Evolutionary conservation across 2,797 vertebrate species (phyloP), one percentile per base, ranked within the genome.

Genomic region (Fratercula arctica): DNA sequence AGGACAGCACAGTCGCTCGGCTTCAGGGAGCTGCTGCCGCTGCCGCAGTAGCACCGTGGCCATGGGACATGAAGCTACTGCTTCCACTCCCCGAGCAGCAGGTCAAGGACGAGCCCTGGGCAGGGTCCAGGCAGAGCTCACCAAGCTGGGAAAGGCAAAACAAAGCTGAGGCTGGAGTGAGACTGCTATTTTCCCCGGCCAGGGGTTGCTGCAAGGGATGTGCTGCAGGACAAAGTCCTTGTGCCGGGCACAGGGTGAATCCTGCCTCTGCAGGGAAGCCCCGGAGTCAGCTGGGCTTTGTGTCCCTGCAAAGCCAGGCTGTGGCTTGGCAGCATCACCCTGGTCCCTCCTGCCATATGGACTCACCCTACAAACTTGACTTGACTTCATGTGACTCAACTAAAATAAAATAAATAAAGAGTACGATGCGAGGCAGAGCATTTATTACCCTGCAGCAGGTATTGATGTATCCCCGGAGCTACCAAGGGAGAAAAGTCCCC

Each of bases 51-150:
- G 7, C 85, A 39, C 63, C 48, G 2, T 2, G 23, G 90, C 63
- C 35, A 3, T 28, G 72, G 85, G 85, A 33, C 79, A 29, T 33
- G 26, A 19, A 28, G 61, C 45, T 48, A 31, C 41, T 2, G 2
- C 61, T 13, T 31, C 0, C 0, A 28, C 37, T 25, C 26, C 56
- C 16, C 1, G 1, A 41, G 29, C 64, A 33, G 63, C 0, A 0
- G 35, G 33, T 13, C 69, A 6, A n/a, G 72, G n/a, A 13, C 0
- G 0, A 83, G 46, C 53, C 19, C 53, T 2, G 45, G 77, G 39
- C 48, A 64, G 39, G 29, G 64, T 17, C 41, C 19, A 4, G 54
- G 59, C 45, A 33, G 29, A 76, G 16, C n/a, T 51, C 54, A 11
- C 14, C 0, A 2, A 63, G 75, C 61, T 84, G 5, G 1, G 46